Evolutionary conservation across 2,888 invertebrate species (phyloP), one percentile per base, ranked within the genome.

Genomic region (Oscheius sp.): DNA sequence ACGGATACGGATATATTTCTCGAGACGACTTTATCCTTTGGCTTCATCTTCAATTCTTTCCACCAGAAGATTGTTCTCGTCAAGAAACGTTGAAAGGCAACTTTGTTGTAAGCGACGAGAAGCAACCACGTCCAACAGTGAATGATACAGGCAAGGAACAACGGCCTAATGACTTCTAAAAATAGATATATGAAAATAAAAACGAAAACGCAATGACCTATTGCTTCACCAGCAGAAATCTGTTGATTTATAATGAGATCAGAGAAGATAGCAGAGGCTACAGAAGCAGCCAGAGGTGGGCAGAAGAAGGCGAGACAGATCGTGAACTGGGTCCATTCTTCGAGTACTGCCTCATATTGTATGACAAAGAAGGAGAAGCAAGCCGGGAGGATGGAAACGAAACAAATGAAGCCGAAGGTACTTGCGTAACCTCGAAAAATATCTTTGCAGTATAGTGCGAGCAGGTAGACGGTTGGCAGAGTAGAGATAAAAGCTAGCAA

Each of bases 381-480:
- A 49, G 47, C 45, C 2, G 62, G 62, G 20, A 49, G 28, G 20
- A 62, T 47, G 33, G 49, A 14, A 2, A 33, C 5, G 6, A 32
- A 12, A 4, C 47, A 47, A 8, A 45, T 22, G 12, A 59, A 26
- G 12, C 47, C 22, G 17, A 62, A 33, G 14, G 33, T 28, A 14
- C 22, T 22, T 8, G 28, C 6, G 22, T 47, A 20, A 9, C 33
- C 24, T 5, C 20, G 6, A 8, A 47, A 28, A 9, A 9, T 3
- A 49, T 62, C 36, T 26, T 22, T 26, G 33, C 8, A 32, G 14
- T 26, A 14, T n/a, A 47, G 54, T 20, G 65, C 65, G 17, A 36
- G 28, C 5, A 20, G 24, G 28, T 54, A 65, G 45, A 65, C 17
- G 54, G 36, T 6, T 20, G 65, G 65, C 24, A 65, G 44, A n/a